Evolutionary conservation across 2,797 vertebrate species (phyloP).

Genomic region (Paguma larvata): DNA sequence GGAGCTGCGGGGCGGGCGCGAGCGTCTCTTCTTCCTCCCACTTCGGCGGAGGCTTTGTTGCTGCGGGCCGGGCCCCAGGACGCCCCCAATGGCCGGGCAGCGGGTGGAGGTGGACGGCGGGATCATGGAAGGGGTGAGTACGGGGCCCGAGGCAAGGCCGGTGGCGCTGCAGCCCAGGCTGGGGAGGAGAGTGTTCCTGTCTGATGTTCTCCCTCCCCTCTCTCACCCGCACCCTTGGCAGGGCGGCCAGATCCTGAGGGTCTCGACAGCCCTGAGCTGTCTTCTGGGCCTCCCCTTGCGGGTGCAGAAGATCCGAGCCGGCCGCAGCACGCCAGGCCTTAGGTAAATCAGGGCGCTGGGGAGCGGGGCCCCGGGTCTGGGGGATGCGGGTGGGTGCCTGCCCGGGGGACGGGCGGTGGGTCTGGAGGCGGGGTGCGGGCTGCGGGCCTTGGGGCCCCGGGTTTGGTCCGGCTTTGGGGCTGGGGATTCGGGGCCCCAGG

Average conservation of each 20-base stretch:
- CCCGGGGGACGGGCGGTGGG: neutral
- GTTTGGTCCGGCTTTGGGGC: no score
- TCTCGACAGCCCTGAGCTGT: conserved; percentile 95
- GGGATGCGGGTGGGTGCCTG: neutral
- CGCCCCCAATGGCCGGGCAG: conserved; percentile 85
- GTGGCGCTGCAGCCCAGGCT: no score
- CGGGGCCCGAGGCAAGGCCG: neutral
- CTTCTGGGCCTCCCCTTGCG: conserved; percentile 92
- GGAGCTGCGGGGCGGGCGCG: neutral
- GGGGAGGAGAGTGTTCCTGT: accelerated
- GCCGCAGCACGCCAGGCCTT: conserved; percentile 96
- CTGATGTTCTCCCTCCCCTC: neutral
- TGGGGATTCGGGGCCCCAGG: neutral
- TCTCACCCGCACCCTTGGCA: conserved; percentile 72
- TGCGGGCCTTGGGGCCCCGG: neutral
- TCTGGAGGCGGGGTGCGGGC: no score
- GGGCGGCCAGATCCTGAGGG: conserved; percentile 97
- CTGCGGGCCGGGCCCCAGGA: neutral
- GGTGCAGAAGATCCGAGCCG: conserved; percentile 95
- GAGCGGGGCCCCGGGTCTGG: accelerated
- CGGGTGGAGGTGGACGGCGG: conserved; percentile 95
- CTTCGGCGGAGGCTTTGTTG: neutral
- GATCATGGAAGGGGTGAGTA: conserved; percentile 97
- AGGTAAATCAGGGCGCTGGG: conserved; percentile 87
- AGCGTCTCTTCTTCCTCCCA: neutral